Percentiles rank a stretch among this genome's conserved stretches.
Conservation (phyloP, 2,888 invertebrate species). For the Oligia latruncula region DNA sequence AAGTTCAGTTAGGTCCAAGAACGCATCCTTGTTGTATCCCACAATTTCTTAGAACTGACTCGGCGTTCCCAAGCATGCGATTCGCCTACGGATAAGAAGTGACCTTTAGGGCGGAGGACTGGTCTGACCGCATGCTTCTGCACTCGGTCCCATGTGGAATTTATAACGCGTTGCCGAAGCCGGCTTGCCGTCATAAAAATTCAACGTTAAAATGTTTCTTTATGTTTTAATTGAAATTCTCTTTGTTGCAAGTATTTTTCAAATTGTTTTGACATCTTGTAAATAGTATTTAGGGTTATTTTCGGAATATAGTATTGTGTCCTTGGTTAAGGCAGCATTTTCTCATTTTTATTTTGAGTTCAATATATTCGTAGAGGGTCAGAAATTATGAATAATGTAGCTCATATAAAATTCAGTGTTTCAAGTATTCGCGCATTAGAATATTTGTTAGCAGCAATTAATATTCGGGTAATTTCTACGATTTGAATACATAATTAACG, state of each 20-base stretch:
- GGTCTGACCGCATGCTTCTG: conserved; percentile 85
- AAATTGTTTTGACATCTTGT: conserved; percentile 20
- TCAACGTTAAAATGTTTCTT: conserved; percentile 69
- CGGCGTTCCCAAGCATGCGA: conserved; percentile 76
- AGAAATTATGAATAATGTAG: neutral
- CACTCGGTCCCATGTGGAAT: conserved; percentile 75
- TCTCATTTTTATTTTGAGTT: neutral
- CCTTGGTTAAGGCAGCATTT: neutral
- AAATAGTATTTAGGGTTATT: conserved; percentile 15
- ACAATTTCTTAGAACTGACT: conserved; percentile 54
- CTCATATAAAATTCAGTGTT: neutral
- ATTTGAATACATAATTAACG: conserved; percentile 17
- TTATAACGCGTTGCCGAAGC: conserved; percentile 73
- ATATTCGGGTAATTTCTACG: conserved; percentile 5
- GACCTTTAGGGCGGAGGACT: conserved; percentile 86
- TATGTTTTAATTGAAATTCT: conserved; percentile 61
- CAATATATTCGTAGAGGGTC: neutral
- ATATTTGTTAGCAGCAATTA: neutral
- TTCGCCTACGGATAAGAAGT: conserved; percentile 83
- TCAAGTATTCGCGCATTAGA: neutral
- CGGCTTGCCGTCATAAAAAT: conserved; percentile 72
- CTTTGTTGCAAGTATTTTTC: conserved; percentile 42
- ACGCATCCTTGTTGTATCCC: conserved; percentile 61
- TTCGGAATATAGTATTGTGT: neutral
- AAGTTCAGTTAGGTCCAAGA: conserved; percentile 56